Conservation (phyloP, 2,888 invertebrate genomes). For the Raillietiella orientalis region DNA sequence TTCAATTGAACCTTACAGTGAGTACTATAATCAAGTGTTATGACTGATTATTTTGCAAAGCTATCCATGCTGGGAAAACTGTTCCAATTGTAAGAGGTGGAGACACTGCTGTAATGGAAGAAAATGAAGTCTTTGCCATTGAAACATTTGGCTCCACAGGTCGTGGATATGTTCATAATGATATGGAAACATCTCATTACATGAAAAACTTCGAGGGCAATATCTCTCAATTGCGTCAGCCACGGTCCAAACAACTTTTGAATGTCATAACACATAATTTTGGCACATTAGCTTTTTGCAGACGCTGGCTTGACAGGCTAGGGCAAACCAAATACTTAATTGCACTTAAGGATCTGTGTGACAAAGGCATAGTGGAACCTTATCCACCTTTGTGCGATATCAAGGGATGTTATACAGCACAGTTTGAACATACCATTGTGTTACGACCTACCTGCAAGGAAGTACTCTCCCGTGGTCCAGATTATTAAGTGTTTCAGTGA, state of each 20-base stretch:
- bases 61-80: constrained; percentile 64
- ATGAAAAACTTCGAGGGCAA: constrained; percentile 90
- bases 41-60: too few relatives aligned
- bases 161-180: constrained; percentile 52
- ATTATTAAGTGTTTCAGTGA: constrained; percentile 53
- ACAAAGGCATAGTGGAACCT: constrained; percentile 86
- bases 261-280: constrained; percentile 86
- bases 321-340: constrained; percentile 92
- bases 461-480: constrained; percentile 79
- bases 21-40: constrained; percentile 14
- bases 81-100: constrained; percentile 98
- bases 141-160: constrained; percentile 96
- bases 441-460: constrained; percentile 95
- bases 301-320: constrained; percentile 87
- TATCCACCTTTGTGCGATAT: constrained; percentile 94
- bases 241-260: constrained; percentile 67
- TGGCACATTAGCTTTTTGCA: constrained; percentile 89
- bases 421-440: constrained; percentile 94
- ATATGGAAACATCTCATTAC: constrained; percentile 97
- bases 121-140: constrained; percentile 94
- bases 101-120: constrained; percentile 91
- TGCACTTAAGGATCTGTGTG: constrained; percentile 91
- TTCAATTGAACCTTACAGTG: constrained; percentile 93
- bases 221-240: constrained; percentile 20
- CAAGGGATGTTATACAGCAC: constrained; percentile 92